Conservation (phyloP, 2,797 vertebrate genomes). For the Hydrophis major region DNA sequence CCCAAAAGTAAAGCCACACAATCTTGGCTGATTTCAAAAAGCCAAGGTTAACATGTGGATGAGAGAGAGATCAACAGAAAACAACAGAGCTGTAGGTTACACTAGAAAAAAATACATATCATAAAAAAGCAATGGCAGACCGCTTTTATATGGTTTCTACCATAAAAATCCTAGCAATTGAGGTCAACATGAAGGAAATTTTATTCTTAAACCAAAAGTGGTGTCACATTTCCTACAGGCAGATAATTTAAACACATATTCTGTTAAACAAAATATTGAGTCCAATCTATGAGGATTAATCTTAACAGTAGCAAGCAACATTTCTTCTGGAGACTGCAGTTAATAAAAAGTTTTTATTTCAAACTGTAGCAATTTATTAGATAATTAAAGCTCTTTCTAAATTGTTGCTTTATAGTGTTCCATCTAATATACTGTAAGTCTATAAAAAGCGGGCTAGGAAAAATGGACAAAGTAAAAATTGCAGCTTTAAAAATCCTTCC, state of each 20-base stretch:
- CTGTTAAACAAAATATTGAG: background rate
- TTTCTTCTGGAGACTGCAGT: background rate
- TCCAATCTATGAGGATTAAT: background rate
- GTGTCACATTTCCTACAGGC: background rate
- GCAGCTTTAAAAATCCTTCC: background rate
- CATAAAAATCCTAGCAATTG: background rate
- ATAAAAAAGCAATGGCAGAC: background rate
- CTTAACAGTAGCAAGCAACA: background rate
- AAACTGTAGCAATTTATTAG: background rate
- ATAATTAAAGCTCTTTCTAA: background rate
- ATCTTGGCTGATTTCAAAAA: background rate
- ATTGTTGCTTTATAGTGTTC: background rate
- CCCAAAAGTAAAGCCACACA: background rate
- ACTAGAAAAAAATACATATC: background rate
- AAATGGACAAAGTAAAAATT: background rate
- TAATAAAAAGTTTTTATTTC: background rate
- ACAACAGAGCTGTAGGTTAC: background rate
- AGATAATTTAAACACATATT: background rate
- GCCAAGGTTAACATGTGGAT: background rate
- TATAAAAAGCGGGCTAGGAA: background rate
- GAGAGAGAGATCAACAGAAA: background rate
- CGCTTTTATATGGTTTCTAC: background rate
- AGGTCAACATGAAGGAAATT: background rate
- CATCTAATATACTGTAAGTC: background rate
- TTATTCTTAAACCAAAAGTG: background rate